A percentile compares a stretch with the other conserved stretches of the same genome.
phyloP scores from a whole-genome alignment of 1,140 invertebrate species.

The Vanessa tameamea region DNA sequence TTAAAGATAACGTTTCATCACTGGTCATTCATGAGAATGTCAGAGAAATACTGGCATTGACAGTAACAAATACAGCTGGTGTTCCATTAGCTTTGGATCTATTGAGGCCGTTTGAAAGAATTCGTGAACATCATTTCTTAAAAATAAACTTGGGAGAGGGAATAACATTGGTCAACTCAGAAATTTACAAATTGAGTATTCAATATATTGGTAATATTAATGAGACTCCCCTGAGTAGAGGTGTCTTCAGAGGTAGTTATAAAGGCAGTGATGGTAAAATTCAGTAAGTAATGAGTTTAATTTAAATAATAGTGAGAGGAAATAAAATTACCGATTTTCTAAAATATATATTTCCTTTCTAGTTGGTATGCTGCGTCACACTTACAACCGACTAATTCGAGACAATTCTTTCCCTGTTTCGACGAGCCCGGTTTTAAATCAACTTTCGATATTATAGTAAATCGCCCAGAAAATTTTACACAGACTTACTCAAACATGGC shows the following conservation, averaged over 20 bases:
- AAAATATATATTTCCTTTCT: conserved; percentile 30
- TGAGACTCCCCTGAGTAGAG: conserved; percentile 69
- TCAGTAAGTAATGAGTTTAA: conserved; percentile 51
- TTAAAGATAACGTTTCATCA: conserved; percentile 42
- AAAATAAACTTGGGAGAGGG: conserved; percentile 59
- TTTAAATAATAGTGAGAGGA: no score
- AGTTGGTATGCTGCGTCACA: conserved; percentile 89
- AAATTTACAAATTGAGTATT: conserved; percentile 51
- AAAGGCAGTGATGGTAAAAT: conserved; percentile 51
- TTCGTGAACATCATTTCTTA: conserved; percentile 60
- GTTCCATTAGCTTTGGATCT: conserved; percentile 39
- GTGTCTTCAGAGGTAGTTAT: conserved; percentile 71
- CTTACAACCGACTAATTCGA: conserved; percentile 91
- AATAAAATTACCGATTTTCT: no score
- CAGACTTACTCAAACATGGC: conserved; percentile 68
- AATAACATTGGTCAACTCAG: conserved; percentile 46
- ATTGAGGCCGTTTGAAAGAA: conserved; percentile 50
- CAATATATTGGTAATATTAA: conserved; percentile 70
- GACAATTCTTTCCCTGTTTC: conserved; percentile 93
- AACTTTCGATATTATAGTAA: conserved; percentile 82
- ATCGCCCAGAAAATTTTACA: conserved; percentile 56
- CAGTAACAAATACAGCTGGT: conserved; percentile 41
- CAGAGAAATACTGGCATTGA: conserved; percentile 52
- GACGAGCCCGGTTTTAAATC: conserved; percentile 95
- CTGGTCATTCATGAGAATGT: conserved; percentile 69